These are phyloP conservation scores for Nephrotoma guestfalica DNA, from an alignment of 2,888 invertebrate genomes.

Conservation along the genomic window DNA sequence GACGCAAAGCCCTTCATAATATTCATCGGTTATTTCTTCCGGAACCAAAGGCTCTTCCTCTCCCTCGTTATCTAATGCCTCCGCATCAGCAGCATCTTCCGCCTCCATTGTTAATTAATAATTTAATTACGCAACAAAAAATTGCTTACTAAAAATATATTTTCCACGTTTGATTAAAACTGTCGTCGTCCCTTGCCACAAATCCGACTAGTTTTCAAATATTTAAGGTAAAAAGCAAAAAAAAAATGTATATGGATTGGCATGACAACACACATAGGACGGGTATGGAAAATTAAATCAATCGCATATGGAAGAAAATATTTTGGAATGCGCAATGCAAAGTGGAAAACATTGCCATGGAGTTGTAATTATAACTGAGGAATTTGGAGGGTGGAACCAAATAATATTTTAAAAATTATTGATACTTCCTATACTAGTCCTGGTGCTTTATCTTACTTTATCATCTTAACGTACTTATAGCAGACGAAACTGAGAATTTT, in stretches of 20 bases:
- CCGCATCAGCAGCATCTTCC: not conserved
- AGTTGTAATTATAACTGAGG: not conserved
- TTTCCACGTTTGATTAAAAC: not conserved
- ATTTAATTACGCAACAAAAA: not conserved
- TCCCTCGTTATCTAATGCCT: not conserved
- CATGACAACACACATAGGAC: not conserved
- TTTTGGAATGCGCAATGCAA: not conserved
- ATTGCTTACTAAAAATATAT: not conserved
- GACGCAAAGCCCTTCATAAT: constrained; percentile 19
- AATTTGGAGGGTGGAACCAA: not conserved
- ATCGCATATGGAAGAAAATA: not conserved
- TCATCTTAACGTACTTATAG: too few relatives aligned
- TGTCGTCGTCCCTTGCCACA: not conserved
- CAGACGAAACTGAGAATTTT: too few relatives aligned
- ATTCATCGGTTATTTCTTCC: constrained; percentile 29
- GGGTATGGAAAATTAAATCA: not conserved
- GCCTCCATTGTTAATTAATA: not conserved
- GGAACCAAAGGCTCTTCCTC: constrained; percentile 31
- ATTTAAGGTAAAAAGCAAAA: not conserved
- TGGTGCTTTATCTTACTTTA: too few relatives aligned
- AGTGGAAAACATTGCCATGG: not conserved
- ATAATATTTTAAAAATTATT: too few relatives aligned
- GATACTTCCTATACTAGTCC: too few relatives aligned
- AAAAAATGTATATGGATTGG: not conserved
- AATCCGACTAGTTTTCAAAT: not conserved